phyloP scores from a whole-genome alignment of 2,113 vertebrate species.

The Apodemus sylvaticus region DNA sequence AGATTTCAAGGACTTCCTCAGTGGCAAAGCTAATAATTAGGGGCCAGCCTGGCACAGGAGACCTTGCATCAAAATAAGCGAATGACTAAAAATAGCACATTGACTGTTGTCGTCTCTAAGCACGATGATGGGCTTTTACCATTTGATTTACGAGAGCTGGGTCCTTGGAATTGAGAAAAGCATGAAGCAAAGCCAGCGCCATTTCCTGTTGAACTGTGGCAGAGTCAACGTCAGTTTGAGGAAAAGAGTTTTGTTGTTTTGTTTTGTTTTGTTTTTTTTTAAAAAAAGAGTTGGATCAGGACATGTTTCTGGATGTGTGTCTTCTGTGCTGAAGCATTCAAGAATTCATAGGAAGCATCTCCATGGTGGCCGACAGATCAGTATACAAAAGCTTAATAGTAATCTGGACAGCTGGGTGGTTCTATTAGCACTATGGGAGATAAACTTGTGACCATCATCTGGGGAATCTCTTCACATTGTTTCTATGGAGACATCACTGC shows the following conservation, averaged over 20 bases:
- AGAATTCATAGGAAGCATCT: constrained; percentile 3
- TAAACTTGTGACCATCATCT: not conserved
- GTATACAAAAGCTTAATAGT: not conserved
- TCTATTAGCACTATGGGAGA: not conserved
- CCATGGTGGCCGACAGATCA: not conserved
- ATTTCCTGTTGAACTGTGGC: not conserved
- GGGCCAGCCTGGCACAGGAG: not conserved
- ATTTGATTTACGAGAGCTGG: not conserved
- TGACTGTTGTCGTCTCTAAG: not conserved
- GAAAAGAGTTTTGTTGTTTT: too few relatives aligned
- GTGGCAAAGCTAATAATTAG: not conserved
- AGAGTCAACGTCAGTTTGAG: not conserved
- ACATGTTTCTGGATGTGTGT: not conserved
- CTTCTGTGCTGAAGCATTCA: not conserved
- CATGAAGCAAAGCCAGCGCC: not conserved
- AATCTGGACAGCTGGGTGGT: not conserved
- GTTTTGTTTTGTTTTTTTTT: too few relatives aligned
- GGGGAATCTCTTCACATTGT: constrained; percentile 50
- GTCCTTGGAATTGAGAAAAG: not conserved
- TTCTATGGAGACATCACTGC: constrained; percentile 65
- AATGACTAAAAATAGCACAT: not conserved
- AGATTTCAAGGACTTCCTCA: not conserved
- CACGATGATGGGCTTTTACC: not conserved
- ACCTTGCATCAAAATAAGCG: not conserved
- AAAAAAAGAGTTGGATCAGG: not conserved